A percentile compares a stretch with the other conserved stretches of the same genome.
These are phyloP conservation scores for Penaeus indicus DNA, from an alignment of 1,140 invertebrate genomes.

Conservation along the genomic window DNA sequence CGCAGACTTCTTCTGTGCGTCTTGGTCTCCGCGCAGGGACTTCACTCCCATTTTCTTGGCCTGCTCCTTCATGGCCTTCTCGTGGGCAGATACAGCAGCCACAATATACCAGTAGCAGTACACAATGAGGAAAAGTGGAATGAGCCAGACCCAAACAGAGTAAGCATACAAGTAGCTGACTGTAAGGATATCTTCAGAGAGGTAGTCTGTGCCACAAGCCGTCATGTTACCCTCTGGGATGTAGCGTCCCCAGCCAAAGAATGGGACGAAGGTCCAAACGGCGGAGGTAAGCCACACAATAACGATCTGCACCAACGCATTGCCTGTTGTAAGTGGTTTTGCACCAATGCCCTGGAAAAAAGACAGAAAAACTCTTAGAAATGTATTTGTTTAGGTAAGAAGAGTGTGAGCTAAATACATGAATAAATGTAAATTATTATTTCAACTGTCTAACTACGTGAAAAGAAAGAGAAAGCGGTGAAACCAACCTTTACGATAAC, in stretches of 20 bases:
- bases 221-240: constrained; percentile 54
- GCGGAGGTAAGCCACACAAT: constrained; percentile 67
- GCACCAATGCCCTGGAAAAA: constrained; percentile 27
- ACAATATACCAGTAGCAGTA: constrained; percentile 72
- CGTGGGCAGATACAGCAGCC: constrained; percentile 71
- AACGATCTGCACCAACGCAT: constrained; percentile 60
- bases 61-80: constrained; percentile 70
- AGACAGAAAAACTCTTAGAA: too few relatives aligned
- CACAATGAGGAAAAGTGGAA: constrained; percentile 66
- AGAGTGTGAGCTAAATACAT: too few relatives aligned
- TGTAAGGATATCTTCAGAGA: constrained; percentile 2
- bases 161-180: constrained; percentile 61
- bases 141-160: constrained; percentile 51
- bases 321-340: constrained; percentile 63
- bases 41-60: constrained; percentile 65
- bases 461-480: constrained; percentile 39
- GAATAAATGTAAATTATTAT: too few relatives aligned
- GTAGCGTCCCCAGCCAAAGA: constrained; percentile 68
- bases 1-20: constrained; percentile 60
- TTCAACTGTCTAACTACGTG: too few relatives aligned
- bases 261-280: constrained; percentile 64
- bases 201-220: constrained; percentile 62
- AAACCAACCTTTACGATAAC: constrained; percentile 66
- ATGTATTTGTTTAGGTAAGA: too few relatives aligned
- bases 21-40: constrained; percentile 68